Evolutionary conservation across 2,797 vertebrate genomes (phyloP).

Genomic region (Psittacula derbiana): DNA sequence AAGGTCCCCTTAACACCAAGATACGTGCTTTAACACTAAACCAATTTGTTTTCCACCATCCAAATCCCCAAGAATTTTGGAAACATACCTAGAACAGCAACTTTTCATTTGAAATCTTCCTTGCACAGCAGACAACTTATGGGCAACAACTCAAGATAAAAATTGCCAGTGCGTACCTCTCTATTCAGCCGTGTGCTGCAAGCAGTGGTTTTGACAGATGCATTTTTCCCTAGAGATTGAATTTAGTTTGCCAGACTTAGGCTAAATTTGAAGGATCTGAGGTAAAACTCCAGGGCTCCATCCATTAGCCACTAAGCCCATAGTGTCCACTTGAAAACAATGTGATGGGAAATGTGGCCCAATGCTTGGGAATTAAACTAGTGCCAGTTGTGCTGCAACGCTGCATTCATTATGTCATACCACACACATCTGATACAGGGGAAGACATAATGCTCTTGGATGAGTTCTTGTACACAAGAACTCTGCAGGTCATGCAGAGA

Average conservation of each 20-base stretch:
- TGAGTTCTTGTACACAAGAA: conserved; percentile 62
- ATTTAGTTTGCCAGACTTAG: conserved; percentile 47
- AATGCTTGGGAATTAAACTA: conserved; percentile 62
- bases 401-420: conserved; percentile 67
- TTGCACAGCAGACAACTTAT: not conserved
- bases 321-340: conserved; percentile 46
- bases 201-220: conserved; percentile 46
- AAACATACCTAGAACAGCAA: not conserved
- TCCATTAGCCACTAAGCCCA: conserved; percentile 38
- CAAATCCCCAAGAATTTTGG: not conserved
- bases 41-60: not conserved
- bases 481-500: conserved; percentile 61
- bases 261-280: conserved; percentile 60
- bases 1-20: not conserved
- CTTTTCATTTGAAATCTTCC: conserved; percentile 5
- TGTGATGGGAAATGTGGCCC: conserved; percentile 55
- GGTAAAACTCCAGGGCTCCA: conserved; percentile 51
- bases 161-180: not conserved
- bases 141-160: not conserved
- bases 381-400: conserved; percentile 50
- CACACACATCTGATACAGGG: conserved; percentile 74
- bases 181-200: not conserved
- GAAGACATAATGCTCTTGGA: conserved; percentile 58
- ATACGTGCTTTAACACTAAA: not conserved
- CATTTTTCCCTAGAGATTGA: conserved; percentile 40